Conservation (phyloP, 2,113 vertebrate genomes). For the Tenebrosternarchus preto region DNA sequence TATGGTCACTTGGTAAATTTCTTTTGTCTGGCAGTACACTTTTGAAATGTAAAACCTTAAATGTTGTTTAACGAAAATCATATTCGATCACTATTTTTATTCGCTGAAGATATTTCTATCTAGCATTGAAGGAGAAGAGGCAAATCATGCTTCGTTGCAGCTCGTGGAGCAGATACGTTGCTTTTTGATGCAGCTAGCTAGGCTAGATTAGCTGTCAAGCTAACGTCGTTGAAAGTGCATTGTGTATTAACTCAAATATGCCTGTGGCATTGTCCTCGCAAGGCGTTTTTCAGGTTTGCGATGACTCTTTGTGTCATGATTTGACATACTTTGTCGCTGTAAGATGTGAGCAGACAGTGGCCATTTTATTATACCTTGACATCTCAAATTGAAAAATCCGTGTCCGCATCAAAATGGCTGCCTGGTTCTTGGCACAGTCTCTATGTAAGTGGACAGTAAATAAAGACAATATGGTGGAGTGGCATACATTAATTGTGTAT, state of each 20-base stretch:
- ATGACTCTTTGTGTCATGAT: neutral
- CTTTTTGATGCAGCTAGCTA: no score
- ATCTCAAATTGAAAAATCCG: slow-evolving; percentile 43
- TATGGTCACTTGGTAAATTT: neutral
- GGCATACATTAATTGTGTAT: neutral
- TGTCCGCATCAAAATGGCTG: slow-evolving; percentile 63
- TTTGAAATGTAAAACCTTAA: no score
- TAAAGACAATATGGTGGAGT: neutral
- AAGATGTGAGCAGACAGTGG: slow-evolving; percentile 34
- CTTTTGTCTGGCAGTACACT: neutral
- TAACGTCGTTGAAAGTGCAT: neutral
- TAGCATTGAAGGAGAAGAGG: no score
- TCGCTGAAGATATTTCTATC: no score
- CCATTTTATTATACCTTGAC: slow-evolving; percentile 55
- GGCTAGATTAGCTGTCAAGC: no score
- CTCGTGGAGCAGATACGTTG: no score
- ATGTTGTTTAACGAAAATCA: no score
- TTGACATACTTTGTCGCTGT: neutral
- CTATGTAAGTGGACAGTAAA: slow-evolving; percentile 1
- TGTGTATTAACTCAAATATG: neutral
- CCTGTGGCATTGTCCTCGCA: no score
- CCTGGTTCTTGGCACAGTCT: slow-evolving; percentile 14
- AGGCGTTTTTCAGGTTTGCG: neutral
- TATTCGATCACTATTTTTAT: no score
- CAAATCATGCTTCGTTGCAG: no score